Conservation (phyloP, 2,888 invertebrate species). For the Drosophila engyochracea region DNA sequence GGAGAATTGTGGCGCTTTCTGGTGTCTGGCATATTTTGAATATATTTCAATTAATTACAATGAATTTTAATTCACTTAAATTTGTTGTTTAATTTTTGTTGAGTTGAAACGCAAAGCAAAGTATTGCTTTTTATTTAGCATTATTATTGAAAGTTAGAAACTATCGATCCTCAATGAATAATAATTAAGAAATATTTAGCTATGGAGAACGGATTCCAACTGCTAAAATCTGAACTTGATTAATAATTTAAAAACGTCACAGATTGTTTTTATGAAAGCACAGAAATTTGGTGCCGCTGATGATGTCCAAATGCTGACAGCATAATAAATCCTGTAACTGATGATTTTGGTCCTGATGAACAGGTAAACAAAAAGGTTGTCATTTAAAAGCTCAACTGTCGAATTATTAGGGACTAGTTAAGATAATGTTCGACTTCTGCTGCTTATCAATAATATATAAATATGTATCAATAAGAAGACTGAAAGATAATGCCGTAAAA, state of each 20-base stretch:
- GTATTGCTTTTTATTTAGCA: background rate
- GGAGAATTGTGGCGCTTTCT: background rate
- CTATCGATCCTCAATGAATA: background rate
- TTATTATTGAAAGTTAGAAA: background rate
- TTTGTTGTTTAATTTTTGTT: slow-evolving; percentile 28
- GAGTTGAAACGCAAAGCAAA: slow-evolving; percentile 25
- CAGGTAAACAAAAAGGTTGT: no score
- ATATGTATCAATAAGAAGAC: background rate
- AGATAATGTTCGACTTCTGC: background rate
- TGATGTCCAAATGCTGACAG: background rate
- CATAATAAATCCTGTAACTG: background rate
- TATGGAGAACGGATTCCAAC: background rate
- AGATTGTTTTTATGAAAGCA: background rate
- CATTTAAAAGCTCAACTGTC: background rate
- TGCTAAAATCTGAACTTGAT: background rate
- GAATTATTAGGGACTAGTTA: background rate
- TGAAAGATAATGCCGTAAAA: background rate
- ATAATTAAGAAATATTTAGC: background rate
- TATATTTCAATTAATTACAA: background rate
- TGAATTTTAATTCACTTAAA: slow-evolving; percentile 5
- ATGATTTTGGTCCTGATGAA: background rate
- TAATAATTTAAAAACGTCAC: background rate
- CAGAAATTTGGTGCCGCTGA: background rate
- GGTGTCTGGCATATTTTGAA: slow-evolving; percentile 9
- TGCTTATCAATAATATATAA: background rate